Evolutionary conservation across 2,888 invertebrate species (phyloP).

Genomic region (Brenthis ino): DNA sequence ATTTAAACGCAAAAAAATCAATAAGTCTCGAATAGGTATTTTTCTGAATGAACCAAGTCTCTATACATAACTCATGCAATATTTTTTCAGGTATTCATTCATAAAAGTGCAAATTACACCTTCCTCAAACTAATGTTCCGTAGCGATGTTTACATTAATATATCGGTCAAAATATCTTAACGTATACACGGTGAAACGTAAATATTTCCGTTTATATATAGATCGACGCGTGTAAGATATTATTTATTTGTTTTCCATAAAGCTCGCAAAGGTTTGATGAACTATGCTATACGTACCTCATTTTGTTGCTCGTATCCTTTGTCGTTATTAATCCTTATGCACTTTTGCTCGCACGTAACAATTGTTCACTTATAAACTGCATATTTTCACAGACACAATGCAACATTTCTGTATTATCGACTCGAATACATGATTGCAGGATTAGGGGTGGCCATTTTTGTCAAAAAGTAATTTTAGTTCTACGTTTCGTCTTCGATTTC

Average conservation of each 20-base stretch:
- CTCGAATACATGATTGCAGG: slow-evolving; percentile 59
- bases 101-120: slow-evolving; percentile 68
- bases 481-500: slow-evolving; percentile 69
- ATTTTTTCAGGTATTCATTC: slow-evolving; percentile 65
- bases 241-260: slow-evolving; percentile 76
- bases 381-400: slow-evolving; percentile 72
- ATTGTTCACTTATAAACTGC: slow-evolving; percentile 78
- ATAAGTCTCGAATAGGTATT: slow-evolving; percentile 43
- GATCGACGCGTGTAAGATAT: slow-evolving; percentile 64
- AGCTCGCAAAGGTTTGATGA: slow-evolving; percentile 65
- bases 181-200: slow-evolving; percentile 51
- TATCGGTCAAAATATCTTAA: slow-evolving; percentile 54
- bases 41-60: slow-evolving; percentile 39
- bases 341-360: slow-evolving; percentile 78
- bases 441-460: slow-evolving; percentile 77
- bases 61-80: slow-evolving; percentile 45
- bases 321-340: slow-evolving; percentile 76
- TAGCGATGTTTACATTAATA: slow-evolving; percentile 72
- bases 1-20: slow-evolving; percentile 49
- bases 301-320: slow-evolving; percentile 76
- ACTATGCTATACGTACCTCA: slow-evolving; percentile 78
- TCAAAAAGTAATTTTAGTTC: slow-evolving; percentile 65
- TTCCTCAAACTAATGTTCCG: slow-evolving; percentile 71
- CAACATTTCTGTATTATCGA: slow-evolving; percentile 68
- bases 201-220: slow-evolving; percentile 67